Evolutionary conservation across 2,797 vertebrate genomes (phyloP), one percentile per base, ranked within the genome.

Genomic region (Oreonectes daqikongensis): DNA sequence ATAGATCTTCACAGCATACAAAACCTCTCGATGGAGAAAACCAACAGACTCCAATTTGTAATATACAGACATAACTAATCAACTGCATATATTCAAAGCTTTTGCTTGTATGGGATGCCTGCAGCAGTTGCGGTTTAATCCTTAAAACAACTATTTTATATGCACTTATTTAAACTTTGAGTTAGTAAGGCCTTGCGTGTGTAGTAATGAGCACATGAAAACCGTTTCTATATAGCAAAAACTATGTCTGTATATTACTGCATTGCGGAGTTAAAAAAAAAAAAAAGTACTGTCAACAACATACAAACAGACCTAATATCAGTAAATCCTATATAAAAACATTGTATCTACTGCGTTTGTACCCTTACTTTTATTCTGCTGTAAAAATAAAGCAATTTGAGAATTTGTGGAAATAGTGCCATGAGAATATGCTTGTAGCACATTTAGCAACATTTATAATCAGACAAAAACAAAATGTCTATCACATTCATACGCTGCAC

Each of bases 221-320:
- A n/a, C n/a, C n/a, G n/a, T n/a, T n/a, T n/a, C n/a, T n/a, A n/a
- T n/a, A n/a, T n/a, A n/a, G n/a, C 30, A 35, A 30, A 66, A 70
- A 44, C 26, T 42, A 26, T 63, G 50, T 70, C 26, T 24, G 20
- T 57, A 3, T 72, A 44, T 66, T 69, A 83, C 72, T 81, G 64
- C 64, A 71, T 38, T 78, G 70, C 65, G 74, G 53, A 55, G 59
- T 28, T 61, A 40, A 52, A 65, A 46, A 8, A 12, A 1, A 5
- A 9, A 59, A 40, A 12, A 67, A 22, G 10, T 53, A 59, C 26
- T 32, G n/a, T 67, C 40, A 67, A 10, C 22, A 2, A 40, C 11
- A 35, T 35, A 35, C 8, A 10, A 14, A 4, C 12, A 44, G 44
- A 30, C 1, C 15, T 14, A 67, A 53, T 12, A 52, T 52, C 26